phyloP scores from a whole-genome alignment of 1,140 invertebrate genomes.

The Hycleus cichorii region DNA sequence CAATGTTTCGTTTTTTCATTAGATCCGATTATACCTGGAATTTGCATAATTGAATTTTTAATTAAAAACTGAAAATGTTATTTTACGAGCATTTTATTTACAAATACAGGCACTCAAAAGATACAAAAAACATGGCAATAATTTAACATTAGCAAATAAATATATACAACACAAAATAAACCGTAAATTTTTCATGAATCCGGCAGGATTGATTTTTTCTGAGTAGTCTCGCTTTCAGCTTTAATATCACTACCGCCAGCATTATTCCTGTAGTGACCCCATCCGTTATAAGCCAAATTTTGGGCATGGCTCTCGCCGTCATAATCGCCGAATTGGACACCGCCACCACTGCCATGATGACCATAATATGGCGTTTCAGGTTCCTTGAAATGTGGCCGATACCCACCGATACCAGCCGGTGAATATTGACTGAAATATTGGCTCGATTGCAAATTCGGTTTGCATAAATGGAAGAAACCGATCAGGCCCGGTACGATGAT shows the following conservation, averaged over 20 bases:
- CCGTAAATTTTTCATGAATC: slow-evolving; percentile 29
- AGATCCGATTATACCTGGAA: too few relatives aligned
- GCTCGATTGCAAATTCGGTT: slow-evolving; percentile 47
- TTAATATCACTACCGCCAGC: slow-evolving; percentile 27
- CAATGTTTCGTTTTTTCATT: too few relatives aligned
- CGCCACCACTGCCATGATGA: slow-evolving; percentile 40
- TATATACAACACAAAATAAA: slow-evolving; percentile 8
- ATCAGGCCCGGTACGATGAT: slow-evolving; percentile 68
- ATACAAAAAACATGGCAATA: too few relatives aligned
- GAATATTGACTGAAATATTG: slow-evolving; percentile 45
- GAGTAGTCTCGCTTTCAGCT: slow-evolving; percentile 20
- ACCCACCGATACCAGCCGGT: slow-evolving; percentile 51
- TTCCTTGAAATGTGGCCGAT: slow-evolving; percentile 45
- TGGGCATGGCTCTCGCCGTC: slow-evolving; percentile 50
- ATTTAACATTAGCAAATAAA: background rate
- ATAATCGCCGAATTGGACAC: slow-evolving; percentile 58
- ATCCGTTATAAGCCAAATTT: slow-evolving; percentile 58
- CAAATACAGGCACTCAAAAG: too few relatives aligned
- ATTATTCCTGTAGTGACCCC: slow-evolving; percentile 44
- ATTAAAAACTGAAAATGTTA: too few relatives aligned
- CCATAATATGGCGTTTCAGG: slow-evolving; percentile 22
- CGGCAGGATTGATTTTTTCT: slow-evolving; percentile 38
- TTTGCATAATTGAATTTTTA: too few relatives aligned
- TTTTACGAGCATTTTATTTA: too few relatives aligned
- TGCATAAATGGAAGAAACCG: slow-evolving; percentile 74